Percentiles rank a stretch among this genome's conserved stretches.
Conservation (phyloP, 2,888 invertebrate genomes). For the Rhamnusium bicolor region DNA sequence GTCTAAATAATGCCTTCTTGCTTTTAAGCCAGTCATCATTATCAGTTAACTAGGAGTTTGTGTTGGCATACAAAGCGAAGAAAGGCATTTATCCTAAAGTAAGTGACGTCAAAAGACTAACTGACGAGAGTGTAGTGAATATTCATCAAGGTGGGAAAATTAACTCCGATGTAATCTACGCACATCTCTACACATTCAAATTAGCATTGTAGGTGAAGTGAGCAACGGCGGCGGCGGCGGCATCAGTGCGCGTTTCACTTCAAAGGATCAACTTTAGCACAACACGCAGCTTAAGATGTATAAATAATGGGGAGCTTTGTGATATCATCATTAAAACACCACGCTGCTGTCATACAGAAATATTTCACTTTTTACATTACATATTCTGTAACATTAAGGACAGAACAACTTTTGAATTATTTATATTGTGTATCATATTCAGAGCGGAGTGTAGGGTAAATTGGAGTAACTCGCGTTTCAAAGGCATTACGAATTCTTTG, state of each 20-base stretch:
- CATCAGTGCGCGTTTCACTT: constrained; percentile 48
- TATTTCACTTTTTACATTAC: constrained; percentile 59
- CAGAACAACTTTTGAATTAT: constrained; percentile 56
- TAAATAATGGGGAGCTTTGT: constrained; percentile 65
- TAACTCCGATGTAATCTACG: constrained; percentile 56
- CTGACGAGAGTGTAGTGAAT: constrained; percentile 49
- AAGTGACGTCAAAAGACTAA: constrained; percentile 42
- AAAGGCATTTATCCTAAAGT: constrained; percentile 41
- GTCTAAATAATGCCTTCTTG: constrained; percentile 16
- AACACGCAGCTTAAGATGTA: constrained; percentile 61
- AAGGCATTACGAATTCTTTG: constrained; percentile 22
- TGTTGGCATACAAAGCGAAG: constrained; percentile 13
- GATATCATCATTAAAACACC: constrained; percentile 63
- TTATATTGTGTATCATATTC: constrained; percentile 46
- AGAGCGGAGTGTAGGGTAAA: constrained; percentile 13
- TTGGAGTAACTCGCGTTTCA: not conserved
- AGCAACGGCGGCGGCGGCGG: constrained; percentile 49
- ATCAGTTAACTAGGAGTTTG: constrained; percentile 8
- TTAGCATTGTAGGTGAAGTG: constrained; percentile 61
- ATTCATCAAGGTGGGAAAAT: constrained; percentile 60
- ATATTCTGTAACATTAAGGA: constrained; percentile 56
- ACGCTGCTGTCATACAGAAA: constrained; percentile 60
- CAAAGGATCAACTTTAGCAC: constrained; percentile 54
- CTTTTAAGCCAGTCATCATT: constrained; percentile 24
- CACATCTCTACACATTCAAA: constrained; percentile 58